Percentiles rank a stretch among this genome's conserved stretches.
These are phyloP conservation scores for Tarsius wallacei DNA, from an alignment of 2,797 vertebrate species.

Conservation along the genomic window DNA sequence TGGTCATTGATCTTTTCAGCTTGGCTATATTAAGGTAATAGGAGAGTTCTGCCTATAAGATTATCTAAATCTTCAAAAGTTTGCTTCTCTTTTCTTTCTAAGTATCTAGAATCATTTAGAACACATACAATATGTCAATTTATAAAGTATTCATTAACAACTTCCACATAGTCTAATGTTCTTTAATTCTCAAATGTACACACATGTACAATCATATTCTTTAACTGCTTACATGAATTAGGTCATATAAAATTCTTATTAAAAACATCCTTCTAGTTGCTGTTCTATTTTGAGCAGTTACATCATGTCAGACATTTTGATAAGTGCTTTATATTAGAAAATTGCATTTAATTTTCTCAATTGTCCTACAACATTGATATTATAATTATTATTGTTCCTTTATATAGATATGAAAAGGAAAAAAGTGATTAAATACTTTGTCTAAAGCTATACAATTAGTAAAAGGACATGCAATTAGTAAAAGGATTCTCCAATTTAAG, in stretches of 20 bases:
- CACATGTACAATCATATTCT: neutral
- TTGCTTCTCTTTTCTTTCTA: neutral
- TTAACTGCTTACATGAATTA: neutral
- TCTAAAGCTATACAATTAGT: neutral
- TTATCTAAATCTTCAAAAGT: neutral
- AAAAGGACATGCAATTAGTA: neutral
- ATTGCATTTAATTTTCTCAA: conserved; percentile 48
- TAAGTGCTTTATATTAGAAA: conserved; percentile 14
- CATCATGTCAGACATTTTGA: neutral
- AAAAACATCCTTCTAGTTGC: neutral
- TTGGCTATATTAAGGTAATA: neutral
- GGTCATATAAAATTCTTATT: neutral
- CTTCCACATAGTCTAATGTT: neutral
- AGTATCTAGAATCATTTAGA: neutral
- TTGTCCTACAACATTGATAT: neutral
- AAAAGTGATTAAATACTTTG: neutral
- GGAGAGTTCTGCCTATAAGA: neutral
- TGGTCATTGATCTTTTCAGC: neutral
- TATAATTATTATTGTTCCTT: neutral
- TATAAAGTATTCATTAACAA: neutral
- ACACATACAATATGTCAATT: neutral
- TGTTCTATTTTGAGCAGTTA: conserved; percentile 5
- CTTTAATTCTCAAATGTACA: neutral
- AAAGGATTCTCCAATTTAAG: neutral
- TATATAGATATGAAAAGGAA: neutral